Percentiles rank a stretch among this genome's conserved stretches.
Conservation (phyloP, 2,888 invertebrate genomes). For the Zygogramma bicolorata region DNA sequence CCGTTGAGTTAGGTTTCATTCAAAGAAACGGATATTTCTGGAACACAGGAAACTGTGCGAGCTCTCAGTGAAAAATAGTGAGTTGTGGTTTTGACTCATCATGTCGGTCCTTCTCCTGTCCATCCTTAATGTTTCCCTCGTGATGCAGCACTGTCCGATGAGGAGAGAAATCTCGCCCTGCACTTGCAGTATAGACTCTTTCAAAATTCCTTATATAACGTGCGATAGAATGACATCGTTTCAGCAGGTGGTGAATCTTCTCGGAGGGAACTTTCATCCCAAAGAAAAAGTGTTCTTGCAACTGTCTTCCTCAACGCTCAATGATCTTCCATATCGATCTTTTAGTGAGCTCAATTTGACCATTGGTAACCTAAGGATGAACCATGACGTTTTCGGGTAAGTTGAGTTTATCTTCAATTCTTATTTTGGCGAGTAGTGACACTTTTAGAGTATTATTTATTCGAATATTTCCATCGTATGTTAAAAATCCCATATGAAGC, state of each 20-base stretch:
- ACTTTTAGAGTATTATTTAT: no score
- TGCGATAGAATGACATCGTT: constrained; percentile 70
- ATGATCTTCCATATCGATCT: constrained; percentile 78
- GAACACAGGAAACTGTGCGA: not conserved
- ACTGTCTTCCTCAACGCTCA: constrained; percentile 80
- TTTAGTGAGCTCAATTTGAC: constrained; percentile 85
- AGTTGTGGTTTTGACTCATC: constrained; percentile 53
- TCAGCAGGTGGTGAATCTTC: constrained; percentile 77
- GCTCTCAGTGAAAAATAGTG: not conserved
- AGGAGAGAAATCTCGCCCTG: constrained; percentile 87
- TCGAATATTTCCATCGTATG: no score
- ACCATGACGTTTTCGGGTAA: constrained; percentile 84
- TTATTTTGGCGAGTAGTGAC: no score
- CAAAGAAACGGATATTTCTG: not conserved
- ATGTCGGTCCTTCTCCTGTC: constrained; percentile 76
- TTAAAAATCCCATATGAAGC: no score
- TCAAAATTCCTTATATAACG: constrained; percentile 50
- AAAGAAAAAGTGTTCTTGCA: constrained; percentile 79
- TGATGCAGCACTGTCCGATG: constrained; percentile 78
- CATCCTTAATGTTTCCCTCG: constrained; percentile 71
- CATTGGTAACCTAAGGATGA: constrained; percentile 80
- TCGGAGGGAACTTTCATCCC: constrained; percentile 80
- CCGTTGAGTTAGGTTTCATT: constrained; percentile 17
- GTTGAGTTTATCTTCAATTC: constrained; percentile 50
- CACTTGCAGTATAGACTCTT: constrained; percentile 77